Evolutionary conservation across 2,888 invertebrate species (phyloP).

Genomic region (Mimas tiliae): DNA sequence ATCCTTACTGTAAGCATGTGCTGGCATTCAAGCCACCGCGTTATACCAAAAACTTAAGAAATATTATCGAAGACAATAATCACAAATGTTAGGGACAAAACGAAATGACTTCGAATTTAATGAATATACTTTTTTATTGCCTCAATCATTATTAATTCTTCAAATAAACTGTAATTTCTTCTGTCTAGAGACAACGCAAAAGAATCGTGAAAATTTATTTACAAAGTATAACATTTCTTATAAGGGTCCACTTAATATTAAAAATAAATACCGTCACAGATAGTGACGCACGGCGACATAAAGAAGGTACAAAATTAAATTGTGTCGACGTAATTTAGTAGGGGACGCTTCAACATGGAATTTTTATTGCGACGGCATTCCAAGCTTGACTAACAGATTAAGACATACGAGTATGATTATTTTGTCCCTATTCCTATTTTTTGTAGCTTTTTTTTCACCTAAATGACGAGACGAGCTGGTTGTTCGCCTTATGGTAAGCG

Average conservation of each 20-base stretch:
- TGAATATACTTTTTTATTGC: too few relatives aligned
- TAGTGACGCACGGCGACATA: conserved; percentile 36
- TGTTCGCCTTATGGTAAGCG: too few relatives aligned
- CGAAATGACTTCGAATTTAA: too few relatives aligned
- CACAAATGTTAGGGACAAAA: too few relatives aligned
- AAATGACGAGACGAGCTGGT: too few relatives aligned
- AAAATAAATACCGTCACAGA: conserved; percentile 25
- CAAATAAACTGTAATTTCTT: neutral
- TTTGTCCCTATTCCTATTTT: neutral
- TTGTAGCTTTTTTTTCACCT: too few relatives aligned
- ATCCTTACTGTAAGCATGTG: too few relatives aligned
- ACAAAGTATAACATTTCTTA: neutral
- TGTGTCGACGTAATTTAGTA: conserved; percentile 57
- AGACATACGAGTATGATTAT: conserved; percentile 50
- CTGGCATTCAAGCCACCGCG: too few relatives aligned
- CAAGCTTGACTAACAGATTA: conserved; percentile 54
- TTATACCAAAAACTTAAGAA: too few relatives aligned
- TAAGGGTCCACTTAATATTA: neutral
- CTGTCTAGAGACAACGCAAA: neutral
- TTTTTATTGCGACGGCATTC: conserved; percentile 63
- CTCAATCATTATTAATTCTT: neutral
- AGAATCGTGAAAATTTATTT: neutral
- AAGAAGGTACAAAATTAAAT: conserved; percentile 52
- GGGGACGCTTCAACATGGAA: conserved; percentile 55
- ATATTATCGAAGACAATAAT: too few relatives aligned